A percentile compares a stretch with the other conserved stretches of the same genome.
phyloP scores from a whole-genome alignment of 2,888 invertebrate genomes.

The Oxyscelio sp. region DNA sequence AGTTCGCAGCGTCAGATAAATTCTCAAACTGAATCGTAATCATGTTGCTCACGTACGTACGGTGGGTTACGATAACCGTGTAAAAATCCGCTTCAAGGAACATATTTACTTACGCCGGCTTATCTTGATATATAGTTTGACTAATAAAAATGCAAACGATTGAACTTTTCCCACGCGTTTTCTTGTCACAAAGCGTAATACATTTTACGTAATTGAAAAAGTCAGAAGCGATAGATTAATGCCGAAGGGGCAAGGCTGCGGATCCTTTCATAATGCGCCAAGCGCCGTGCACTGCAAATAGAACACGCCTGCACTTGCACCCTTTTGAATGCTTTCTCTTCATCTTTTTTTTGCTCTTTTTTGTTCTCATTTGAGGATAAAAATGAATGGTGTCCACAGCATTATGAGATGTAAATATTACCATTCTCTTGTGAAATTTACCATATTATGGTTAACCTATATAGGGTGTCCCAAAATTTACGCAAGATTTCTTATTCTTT shows the following conservation, averaged over 20 bases:
- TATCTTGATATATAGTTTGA: too few relatives aligned
- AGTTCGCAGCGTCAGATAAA: constrained; percentile 64
- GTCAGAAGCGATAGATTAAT: constrained; percentile 66
- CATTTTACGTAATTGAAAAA: constrained; percentile 72
- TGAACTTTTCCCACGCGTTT: constrained; percentile 73
- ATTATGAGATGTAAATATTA: too few relatives aligned
- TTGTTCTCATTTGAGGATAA: too few relatives aligned
- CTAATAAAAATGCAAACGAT: constrained; percentile 65
- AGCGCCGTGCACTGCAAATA: constrained; percentile 64
- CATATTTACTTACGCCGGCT: too few relatives aligned
- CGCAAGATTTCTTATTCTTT: too few relatives aligned
- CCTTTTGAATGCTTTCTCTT: constrained; percentile 55
- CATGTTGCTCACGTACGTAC: constrained; percentile 67
- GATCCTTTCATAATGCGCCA: constrained; percentile 67
- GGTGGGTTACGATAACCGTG: constrained; percentile 68
- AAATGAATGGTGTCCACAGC: too few relatives aligned
- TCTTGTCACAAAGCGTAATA: constrained; percentile 67
- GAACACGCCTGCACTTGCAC: constrained; percentile 59
- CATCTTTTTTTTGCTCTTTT: constrained; percentile 42
- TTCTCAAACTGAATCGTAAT: constrained; percentile 65
- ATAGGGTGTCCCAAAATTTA: too few relatives aligned
- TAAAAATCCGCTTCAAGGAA: constrained; percentile 62
- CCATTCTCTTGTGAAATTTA: too few relatives aligned
- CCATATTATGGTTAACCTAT: too few relatives aligned
- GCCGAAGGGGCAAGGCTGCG: constrained; percentile 63